phyloP scores from a whole-genome alignment of 1,140 invertebrate genomes.

The Portunus trituberculatus region DNA sequence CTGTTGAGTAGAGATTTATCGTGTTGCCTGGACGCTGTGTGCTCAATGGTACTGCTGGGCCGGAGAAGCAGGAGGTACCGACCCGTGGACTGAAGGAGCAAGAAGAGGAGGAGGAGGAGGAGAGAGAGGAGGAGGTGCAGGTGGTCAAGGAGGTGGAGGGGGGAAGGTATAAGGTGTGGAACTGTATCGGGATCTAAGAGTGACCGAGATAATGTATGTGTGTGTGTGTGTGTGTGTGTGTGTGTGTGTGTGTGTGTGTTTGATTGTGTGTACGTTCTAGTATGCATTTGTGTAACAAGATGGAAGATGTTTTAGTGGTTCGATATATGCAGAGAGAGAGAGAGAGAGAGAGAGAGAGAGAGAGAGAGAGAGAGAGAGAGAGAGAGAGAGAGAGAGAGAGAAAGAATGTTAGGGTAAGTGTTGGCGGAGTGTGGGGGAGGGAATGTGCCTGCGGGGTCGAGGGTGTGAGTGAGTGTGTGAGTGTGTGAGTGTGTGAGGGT shows the following conservation, averaged over 20 bases:
- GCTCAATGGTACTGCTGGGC: background rate
- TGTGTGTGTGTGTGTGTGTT: too few relatives aligned
- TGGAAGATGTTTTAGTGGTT: too few relatives aligned
- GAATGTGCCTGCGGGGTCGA: background rate
- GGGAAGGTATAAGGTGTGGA: background rate
- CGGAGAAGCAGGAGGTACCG: background rate
- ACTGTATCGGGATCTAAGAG: background rate
- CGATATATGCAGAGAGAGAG: too few relatives aligned
- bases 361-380: too few relatives aligned
- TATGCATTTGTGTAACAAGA: background rate
- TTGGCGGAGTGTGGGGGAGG: background rate
- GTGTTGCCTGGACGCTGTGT: background rate
- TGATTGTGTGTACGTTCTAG: background rate
- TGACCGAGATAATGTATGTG: background rate
- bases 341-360: too few relatives aligned
- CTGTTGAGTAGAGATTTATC: background rate
- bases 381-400: too few relatives aligned
- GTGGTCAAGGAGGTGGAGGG: background rate
- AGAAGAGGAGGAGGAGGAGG: conserved; percentile 4
- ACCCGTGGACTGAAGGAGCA: background rate
- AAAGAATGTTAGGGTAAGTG: background rate
- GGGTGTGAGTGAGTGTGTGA: too few relatives aligned
- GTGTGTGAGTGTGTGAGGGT: too few relatives aligned
- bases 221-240: too few relatives aligned
- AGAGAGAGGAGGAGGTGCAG: background rate